A percentile compares a stretch with the other conserved stretches of the same genome.
Conservation (phyloP, 2,888 invertebrate genomes). For the Drosophila barbarae region DNA sequence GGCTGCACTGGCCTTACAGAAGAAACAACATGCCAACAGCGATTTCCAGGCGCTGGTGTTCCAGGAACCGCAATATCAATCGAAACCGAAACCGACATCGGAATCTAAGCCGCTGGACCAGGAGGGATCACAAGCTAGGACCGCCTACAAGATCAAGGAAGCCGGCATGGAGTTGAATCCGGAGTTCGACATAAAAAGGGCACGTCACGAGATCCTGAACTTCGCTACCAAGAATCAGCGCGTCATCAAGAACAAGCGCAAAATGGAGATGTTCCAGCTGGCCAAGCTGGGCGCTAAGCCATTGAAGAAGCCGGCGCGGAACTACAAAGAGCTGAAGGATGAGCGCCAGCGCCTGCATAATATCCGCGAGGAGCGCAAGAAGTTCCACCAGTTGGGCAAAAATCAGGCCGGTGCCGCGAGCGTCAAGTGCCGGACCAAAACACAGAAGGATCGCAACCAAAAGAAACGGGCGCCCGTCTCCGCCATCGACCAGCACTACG, state of each 20-base stretch:
- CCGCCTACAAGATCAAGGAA: constrained; percentile 6
- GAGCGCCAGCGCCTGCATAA: constrained; percentile 83
- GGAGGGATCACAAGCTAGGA: not conserved
- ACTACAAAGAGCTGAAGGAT: constrained; percentile 86
- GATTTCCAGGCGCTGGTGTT: constrained; percentile 75
- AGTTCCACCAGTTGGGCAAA: constrained; percentile 82
- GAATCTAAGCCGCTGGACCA: not conserved
- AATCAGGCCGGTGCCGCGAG: constrained; percentile 82
- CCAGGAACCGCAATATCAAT: constrained; percentile 59
- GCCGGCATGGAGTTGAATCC: constrained; percentile 34
- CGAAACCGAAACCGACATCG: constrained; percentile 3
- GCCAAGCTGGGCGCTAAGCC: constrained; percentile 92
- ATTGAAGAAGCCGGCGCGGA: constrained; percentile 84
- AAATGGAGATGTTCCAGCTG: constrained; percentile 87
- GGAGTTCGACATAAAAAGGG: constrained; percentile 87
- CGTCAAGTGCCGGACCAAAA: constrained; percentile 80
- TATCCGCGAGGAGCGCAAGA: constrained; percentile 80
- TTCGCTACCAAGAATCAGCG: constrained; percentile 89
- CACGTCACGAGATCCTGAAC: constrained; percentile 90
- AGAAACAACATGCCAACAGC: constrained; percentile 29
- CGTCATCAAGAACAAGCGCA: constrained; percentile 84
- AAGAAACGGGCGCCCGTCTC: constrained; percentile 80
- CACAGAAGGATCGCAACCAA: constrained; percentile 78
- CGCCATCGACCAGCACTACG: constrained; percentile 79
- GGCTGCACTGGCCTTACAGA: constrained; percentile 72